Evolutionary conservation across 1,140 invertebrate genomes (phyloP).

Genomic region (Drosophila serrata): DNA sequence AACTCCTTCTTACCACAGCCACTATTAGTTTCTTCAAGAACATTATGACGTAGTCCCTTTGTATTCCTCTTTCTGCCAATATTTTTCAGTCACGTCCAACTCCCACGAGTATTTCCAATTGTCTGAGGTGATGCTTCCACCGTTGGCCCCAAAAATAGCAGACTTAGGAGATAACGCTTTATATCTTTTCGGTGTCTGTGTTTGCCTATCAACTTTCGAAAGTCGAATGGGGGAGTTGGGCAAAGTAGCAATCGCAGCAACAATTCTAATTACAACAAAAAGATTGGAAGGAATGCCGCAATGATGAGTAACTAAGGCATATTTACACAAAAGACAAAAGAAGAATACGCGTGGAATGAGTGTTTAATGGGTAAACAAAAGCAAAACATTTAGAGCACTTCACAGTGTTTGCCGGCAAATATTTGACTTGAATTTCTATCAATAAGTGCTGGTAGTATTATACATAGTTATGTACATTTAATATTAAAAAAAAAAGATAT

Average conservation of each 20-base stretch:
- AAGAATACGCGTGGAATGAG: conserved; percentile 7
- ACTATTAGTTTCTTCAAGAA: conserved; percentile 40
- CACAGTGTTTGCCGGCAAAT: conserved; percentile 10
- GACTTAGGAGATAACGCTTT: conserved; percentile 39
- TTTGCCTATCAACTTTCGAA: conserved; percentile 69
- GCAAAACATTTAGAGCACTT: conserved; percentile 13
- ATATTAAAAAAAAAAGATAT: not conserved
- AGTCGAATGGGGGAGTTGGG: conserved; percentile 54
- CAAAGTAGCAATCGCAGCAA: conserved; percentile 45
- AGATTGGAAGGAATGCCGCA: conserved; percentile 45
- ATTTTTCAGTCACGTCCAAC: conserved; percentile 42
- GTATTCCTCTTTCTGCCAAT: not conserved
- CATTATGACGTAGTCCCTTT: conserved; percentile 45
- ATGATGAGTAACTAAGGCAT: conserved; percentile 44
- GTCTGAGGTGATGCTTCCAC: conserved; percentile 54
- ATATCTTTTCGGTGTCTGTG: conserved; percentile 61
- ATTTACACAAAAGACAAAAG: conserved; percentile 46
- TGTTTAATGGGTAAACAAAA: conserved; percentile 40
- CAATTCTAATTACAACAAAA: conserved; percentile 48
- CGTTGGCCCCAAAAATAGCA: conserved; percentile 57
- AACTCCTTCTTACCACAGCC: conserved; percentile 43
- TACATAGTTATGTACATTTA: not conserved
- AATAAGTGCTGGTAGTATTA: not conserved
- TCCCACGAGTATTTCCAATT: conserved; percentile 37
- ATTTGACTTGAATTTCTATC: conserved; percentile 17